These are phyloP conservation scores for Parazoanthus darwini DNA, from an alignment of 92 coral and sea anemone species.

Conservation along the genomic window DNA sequence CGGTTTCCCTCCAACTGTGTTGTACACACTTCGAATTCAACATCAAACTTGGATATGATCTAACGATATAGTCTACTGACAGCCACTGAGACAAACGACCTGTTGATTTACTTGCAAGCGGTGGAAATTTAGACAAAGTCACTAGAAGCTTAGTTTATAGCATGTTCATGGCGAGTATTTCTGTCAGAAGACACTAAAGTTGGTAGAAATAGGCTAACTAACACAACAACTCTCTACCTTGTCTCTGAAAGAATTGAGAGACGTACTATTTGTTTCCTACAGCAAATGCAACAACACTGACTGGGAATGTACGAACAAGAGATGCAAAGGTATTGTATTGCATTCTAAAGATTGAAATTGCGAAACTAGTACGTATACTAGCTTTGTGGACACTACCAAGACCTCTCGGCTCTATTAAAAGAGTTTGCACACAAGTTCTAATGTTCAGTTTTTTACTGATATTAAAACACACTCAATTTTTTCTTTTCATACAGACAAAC, in stretches of 20 bases:
- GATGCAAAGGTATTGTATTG: conserved; percentile 55
- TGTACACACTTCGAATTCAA: no score
- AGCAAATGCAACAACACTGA: conserved; percentile 70
- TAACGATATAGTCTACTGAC: no score
- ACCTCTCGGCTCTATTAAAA: neutral
- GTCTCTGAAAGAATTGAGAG: neutral
- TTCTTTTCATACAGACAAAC: no score
- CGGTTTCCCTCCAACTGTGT: neutral
- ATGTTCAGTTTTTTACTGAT: no score
- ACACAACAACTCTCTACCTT: neutral
- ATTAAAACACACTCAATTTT: no score
- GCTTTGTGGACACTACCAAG: neutral
- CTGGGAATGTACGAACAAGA: conserved; percentile 72
- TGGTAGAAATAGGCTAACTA: neutral
- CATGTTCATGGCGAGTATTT: neutral
- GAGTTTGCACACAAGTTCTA: no score
- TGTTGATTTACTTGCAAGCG: neutral
- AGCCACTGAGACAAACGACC: no score
- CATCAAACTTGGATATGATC: no score
- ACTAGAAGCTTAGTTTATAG: neutral
- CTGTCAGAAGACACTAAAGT: neutral
- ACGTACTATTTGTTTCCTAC: neutral
- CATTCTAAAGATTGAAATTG: neutral
- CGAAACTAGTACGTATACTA: neutral
- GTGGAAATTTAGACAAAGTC: neutral